These are phyloP conservation scores for Monochamus alternatus DNA, from an alignment of 2,888 invertebrate genomes.

Conservation along the genomic window DNA sequence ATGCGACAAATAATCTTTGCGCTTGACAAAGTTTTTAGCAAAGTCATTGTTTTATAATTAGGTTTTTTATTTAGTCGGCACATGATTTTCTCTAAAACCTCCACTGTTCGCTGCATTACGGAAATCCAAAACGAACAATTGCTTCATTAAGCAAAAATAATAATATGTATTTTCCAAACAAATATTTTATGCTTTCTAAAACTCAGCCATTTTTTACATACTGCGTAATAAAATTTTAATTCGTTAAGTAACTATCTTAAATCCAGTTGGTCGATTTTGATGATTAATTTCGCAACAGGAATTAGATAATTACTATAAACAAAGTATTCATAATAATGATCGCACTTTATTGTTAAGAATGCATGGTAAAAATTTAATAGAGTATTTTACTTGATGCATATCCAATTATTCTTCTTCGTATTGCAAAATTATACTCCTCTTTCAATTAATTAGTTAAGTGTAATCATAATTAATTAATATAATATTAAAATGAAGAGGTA, in stretches of 20 bases:
- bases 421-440: not conserved
- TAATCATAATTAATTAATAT: not conserved
- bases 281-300: slow-evolving; percentile 27
- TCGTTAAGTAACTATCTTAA: slow-evolving; percentile 46
- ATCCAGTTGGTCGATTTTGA: slow-evolving; percentile 21
- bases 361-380: not conserved
- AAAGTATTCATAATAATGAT: slow-evolving; percentile 7
- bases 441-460: not conserved
- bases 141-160: slow-evolving; percentile 55
- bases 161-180: slow-evolving; percentile 56
- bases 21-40: slow-evolving; percentile 30
- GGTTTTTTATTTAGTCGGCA: slow-evolving; percentile 20
- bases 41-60: slow-evolving; percentile 38
- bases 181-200: slow-evolving; percentile 60
- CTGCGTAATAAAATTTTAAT: slow-evolving; percentile 48
- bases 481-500: no score
- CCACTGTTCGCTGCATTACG: slow-evolving; percentile 27
- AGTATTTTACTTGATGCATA: slow-evolving; percentile 15
- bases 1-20: slow-evolving; percentile 36
- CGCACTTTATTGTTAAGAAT: not conserved
- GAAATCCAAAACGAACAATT: slow-evolving; percentile 43
- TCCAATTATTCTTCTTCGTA: slow-evolving; percentile 13
- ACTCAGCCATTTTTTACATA: slow-evolving; percentile 52
- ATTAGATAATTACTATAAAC: slow-evolving; percentile 18
- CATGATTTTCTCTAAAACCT: slow-evolving; percentile 27